Evolutionary conservation across 2,888 invertebrate species (phyloP).

Genomic region (Trissolcus japonicus): DNA sequence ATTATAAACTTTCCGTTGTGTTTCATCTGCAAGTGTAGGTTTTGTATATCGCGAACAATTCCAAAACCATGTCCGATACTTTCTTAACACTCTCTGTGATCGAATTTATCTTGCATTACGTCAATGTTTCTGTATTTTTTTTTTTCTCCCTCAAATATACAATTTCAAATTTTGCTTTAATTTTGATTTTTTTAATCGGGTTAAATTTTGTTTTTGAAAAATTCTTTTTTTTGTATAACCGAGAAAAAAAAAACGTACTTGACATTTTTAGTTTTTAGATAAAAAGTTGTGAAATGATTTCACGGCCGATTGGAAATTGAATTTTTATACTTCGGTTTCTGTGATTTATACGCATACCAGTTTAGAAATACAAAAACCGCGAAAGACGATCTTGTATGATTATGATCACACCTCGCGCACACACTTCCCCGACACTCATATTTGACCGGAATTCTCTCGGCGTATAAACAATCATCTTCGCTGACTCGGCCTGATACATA

Average conservation of each 20-base stretch:
- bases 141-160: too few relatives aligned
- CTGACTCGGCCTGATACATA: slow-evolving; percentile 3
- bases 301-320: slow-evolving; percentile 51
- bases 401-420: slow-evolving; percentile 37
- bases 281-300: too few relatives aligned
- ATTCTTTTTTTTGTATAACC: too few relatives aligned
- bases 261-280: too few relatives aligned
- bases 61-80: background rate
- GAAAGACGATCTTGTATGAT: slow-evolving; percentile 54
- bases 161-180: too few relatives aligned
- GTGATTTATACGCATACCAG: slow-evolving; percentile 48
- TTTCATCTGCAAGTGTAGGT: slow-evolving; percentile 26
- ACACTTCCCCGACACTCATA: slow-evolving; percentile 52
- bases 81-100: too few relatives aligned
- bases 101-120: too few relatives aligned
- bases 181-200: too few relatives aligned
- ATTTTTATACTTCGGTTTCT: slow-evolving; percentile 51
- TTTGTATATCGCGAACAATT: slow-evolving; percentile 22
- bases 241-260: too few relatives aligned
- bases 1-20: slow-evolving; percentile 44
- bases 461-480: slow-evolving; percentile 44
- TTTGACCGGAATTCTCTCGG: slow-evolving; percentile 51
- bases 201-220: background rate
- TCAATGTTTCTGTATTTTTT: too few relatives aligned
- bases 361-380: slow-evolving; percentile 47